phyloP scores from a whole-genome alignment of 2,797 vertebrate species.

The Falco columbarius region DNA sequence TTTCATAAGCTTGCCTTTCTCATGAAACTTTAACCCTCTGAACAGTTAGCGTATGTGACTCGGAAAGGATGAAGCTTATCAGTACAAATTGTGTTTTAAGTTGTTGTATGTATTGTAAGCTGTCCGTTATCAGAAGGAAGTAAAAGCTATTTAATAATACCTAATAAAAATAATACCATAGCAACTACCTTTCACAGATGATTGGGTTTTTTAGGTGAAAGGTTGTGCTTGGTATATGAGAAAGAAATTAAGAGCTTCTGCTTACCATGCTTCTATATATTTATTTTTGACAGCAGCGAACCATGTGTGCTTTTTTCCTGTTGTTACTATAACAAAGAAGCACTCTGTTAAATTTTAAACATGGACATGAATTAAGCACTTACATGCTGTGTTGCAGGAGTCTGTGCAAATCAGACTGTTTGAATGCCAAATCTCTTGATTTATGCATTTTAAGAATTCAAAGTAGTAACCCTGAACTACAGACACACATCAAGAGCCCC shows the following conservation, averaged over 20 bases:
- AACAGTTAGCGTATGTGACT: not conserved
- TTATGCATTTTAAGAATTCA: not conserved
- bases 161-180: conserved; percentile 21
- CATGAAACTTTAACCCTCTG: not conserved
- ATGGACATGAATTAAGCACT: not conserved
- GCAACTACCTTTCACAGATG: not conserved
- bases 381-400: not conserved
- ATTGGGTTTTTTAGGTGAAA: conserved; percentile 11
- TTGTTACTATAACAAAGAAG: not conserved
- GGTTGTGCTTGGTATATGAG: not conserved
- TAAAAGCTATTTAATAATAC: conserved; percentile 13
- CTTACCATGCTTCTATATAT: not conserved
- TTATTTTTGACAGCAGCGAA: not conserved
- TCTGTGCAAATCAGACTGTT: not conserved
- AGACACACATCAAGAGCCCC: not conserved
- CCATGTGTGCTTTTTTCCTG: not conserved
- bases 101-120: not conserved
- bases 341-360: conserved; percentile 17
- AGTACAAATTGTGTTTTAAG: not conserved
- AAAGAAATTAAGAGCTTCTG: not conserved
- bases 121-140: conserved; percentile 18
- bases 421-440: not conserved
- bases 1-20: not conserved
- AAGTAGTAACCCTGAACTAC: not conserved
- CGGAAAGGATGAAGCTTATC: not conserved